phyloP scores from a whole-genome alignment of 2,113 vertebrate genomes.

The Poeciliopsis occidentalis region DNA sequence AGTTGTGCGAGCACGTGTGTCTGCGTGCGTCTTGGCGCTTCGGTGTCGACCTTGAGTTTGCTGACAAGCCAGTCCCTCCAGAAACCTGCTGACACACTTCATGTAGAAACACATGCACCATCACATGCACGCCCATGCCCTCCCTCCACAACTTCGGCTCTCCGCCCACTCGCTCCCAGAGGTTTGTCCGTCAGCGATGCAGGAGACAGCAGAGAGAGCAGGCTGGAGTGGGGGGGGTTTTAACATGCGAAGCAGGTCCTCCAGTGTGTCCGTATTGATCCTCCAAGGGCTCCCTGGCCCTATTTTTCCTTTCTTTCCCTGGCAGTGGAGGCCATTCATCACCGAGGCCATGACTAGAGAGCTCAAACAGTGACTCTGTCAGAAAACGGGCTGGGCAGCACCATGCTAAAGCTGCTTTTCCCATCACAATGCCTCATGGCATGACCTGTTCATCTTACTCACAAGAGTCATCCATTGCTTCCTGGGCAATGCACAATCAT shows the following conservation, averaged over 20 bases:
- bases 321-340: slow-evolving; percentile 80
- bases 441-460: slow-evolving; percentile 47
- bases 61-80: slow-evolving; percentile 69
- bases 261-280: slow-evolving; percentile 77
- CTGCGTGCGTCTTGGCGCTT: slow-evolving; percentile 4
- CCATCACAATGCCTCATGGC: slow-evolving; percentile 59
- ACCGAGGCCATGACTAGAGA: slow-evolving; percentile 77
- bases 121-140: slow-evolving; percentile 41
- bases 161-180: slow-evolving; percentile 59
- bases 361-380: slow-evolving; percentile 75
- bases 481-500: slow-evolving; percentile 52
- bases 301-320: slow-evolving; percentile 67
- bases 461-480: slow-evolving; percentile 38
- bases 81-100: slow-evolving; percentile 76
- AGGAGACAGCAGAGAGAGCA: slow-evolving; percentile 51
- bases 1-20: slow-evolving; percentile 25
- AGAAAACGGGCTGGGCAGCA: slow-evolving; percentile 52
- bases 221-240: slow-evolving; percentile 51
- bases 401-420: slow-evolving; percentile 54
- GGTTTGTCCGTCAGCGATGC: slow-evolving; percentile 66
- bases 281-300: slow-evolving; percentile 73
- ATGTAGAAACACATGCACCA: slow-evolving; percentile 53
- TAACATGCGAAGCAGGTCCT: slow-evolving; percentile 80
- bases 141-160: slow-evolving; percentile 45
- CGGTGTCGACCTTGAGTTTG: slow-evolving; percentile 73